Evolutionary conservation across 2,113 vertebrate species (phyloP), one percentile per base, ranked within the genome.

Genomic region (Neofelis nebulosa): DNA sequence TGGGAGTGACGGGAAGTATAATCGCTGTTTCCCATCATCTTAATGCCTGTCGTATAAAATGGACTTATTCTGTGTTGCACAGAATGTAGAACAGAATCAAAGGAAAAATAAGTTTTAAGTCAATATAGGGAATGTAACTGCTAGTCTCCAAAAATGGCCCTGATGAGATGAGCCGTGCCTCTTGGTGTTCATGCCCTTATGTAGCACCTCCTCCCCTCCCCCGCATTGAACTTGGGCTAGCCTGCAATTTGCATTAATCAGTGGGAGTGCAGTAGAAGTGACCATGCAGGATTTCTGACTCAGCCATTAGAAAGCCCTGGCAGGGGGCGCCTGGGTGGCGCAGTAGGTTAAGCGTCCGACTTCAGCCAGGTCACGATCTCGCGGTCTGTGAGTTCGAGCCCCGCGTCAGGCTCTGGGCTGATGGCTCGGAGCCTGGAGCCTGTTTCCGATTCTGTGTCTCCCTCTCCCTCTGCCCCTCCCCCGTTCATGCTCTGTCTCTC

Each of bases 21-120:
- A 73, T 65, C 74, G n/a, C 33, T 45, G 2, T 84, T 96, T 96
- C 16, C 95, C 91, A 84, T 91, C 15, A 88, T 55, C 68, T 68
- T 55, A 93, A 90, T 52, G 23, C 38, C 81, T 93, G 41, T 57
- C 8, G 61, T 76, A 38, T 65, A 96, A 95, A 84, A 80, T 68
- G 16, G 7, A 45, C 29, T 91, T 81, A 65, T 23, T 90, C 18
- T 68, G 7, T 29, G 14, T 74, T 71, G 83, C n/a, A 74, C 9
- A 84, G 36, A 88, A 25, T 57, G 31, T 18, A 81, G 65, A 85
- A 10, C 21, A 88, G 65, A 95, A 74, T 65, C 25, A 57, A 87
- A 11, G 31, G 65, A 14, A 61, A 55, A 71, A 48, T 15, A 48
- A 31, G 48, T 31, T 96, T 96, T 90, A 79, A 25, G n/a, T 85